Percentiles rank a stretch among this genome's conserved stretches.
Conservation (phyloP, 2,113 vertebrate genomes). For the Cavia aperea region DNA sequence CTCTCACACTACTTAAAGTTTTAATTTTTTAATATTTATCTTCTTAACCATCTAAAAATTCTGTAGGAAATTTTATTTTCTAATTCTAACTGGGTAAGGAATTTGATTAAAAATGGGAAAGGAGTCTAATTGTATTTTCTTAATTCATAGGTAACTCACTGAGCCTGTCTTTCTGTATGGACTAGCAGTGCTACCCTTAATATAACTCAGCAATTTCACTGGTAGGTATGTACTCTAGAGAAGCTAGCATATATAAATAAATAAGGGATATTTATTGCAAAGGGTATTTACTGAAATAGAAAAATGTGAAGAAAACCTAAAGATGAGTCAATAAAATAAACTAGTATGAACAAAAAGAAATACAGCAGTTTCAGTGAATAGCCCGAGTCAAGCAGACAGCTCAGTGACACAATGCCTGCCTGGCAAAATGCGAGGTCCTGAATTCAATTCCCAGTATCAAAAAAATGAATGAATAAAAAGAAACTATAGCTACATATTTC, state of each 20-base stretch:
- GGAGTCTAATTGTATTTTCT: neutral
- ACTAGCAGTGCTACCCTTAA: neutral
- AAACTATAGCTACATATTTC: neutral
- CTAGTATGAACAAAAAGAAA: neutral
- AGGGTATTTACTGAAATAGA: neutral
- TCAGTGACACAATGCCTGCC: no score
- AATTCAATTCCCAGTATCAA: no score
- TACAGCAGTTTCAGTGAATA: neutral
- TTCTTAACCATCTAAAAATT: neutral
- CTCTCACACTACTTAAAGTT: neutral
- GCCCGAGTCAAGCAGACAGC: no score
- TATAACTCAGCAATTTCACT: neutral
- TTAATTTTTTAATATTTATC: neutral
- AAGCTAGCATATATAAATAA: neutral
- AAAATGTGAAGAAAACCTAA: constrained; percentile 1
- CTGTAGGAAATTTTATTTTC: neutral
- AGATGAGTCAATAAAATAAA: neutral
- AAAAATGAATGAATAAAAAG: no score
- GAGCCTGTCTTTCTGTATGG: neutral
- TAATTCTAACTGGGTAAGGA: constrained; percentile 8
- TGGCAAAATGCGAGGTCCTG: no score
- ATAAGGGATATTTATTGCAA: neutral
- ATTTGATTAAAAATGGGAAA: neutral
- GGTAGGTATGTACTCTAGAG: neutral
- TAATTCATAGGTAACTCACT: neutral